A percentile compares a stretch with the other conserved stretches of the same genome.
phyloP scores from a whole-genome alignment of 2,113 vertebrate species.

The Haemorhous mexicanus region DNA sequence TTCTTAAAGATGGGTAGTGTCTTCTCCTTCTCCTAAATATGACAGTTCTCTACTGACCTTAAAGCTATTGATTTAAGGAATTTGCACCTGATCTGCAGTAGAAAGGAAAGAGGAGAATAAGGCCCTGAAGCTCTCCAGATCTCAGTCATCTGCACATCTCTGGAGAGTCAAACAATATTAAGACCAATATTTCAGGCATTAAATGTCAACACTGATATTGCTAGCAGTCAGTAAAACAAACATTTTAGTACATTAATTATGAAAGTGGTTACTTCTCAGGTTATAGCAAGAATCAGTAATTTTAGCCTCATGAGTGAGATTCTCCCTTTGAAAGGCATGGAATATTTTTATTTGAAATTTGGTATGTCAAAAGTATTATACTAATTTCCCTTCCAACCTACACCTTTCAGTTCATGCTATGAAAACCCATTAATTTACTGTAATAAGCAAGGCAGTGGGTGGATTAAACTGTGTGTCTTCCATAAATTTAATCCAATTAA shows the following conservation, averaged over 20 bases:
- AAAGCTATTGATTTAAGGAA: background rate
- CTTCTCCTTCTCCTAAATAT: background rate
- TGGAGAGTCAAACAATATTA: background rate
- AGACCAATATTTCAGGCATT: background rate
- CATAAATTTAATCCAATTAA: background rate
- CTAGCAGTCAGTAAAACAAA: background rate
- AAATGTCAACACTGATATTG: background rate
- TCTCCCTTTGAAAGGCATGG: background rate
- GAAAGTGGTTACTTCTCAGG: background rate
- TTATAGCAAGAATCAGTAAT: background rate
- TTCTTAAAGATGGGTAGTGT: background rate
- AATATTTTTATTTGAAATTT: background rate
- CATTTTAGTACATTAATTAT: slow-evolving; percentile 43
- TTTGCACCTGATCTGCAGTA: background rate
- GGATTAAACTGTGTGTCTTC: background rate
- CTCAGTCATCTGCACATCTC: background rate
- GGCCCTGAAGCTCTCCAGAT: background rate
- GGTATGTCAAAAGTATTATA: background rate
- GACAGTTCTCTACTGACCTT: background rate
- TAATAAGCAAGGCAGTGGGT: background rate
- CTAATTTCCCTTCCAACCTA: background rate
- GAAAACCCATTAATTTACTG: background rate
- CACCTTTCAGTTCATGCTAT: background rate
- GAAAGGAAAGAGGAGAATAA: background rate
- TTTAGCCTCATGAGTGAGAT: background rate